Base-by-base conservation (phyloP, 1,140 invertebrate genomes). In the Drosophila trapezifrons region DNA sequence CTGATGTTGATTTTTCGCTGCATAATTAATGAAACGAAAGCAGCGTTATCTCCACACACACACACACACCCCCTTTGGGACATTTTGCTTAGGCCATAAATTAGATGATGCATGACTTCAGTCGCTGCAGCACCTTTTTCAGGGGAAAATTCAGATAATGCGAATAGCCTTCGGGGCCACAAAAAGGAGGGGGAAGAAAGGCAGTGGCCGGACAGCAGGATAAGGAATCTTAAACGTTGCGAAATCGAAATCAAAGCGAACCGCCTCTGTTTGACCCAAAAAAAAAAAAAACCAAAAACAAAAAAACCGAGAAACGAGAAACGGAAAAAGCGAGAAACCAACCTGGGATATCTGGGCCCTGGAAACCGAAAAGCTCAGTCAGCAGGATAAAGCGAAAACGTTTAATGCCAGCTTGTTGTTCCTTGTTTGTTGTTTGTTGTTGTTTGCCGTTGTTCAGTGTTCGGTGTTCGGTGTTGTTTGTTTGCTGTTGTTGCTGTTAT, bases 11-110 rank as follows among this genome's bases (percentile, higher is more conserved):
- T 80, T 85, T 69, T 76, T 76, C 32, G 49, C 64, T 67, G 78
- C 65, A 86, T 85, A 86, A 87, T 87, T 79, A 87, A 86, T 87
- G 81, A 67, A 77, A 85, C 73, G 64, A 86, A 80, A 67, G 67
- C 78, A 75, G 49, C 60, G 40, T 32, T 9, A 25, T 52, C 49
- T 52, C 12, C 1, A 5, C 0, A 8, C 17, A 52, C 29, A 37
- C 51, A 22, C 32, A 52, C 47, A 51, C 13, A 27, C 5, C 20
- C 40, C 20, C 62, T 18, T 40, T 27, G 54, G 32, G 29, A 35
- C 37, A 51, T 20, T 35, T 60, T 55, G 73, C 57, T 45, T 60
- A 27, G 56, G 47, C 54, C 65, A 77, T 70, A 70, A 77, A 70
- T 77, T 70, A 63, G 57, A 70, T 77, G 74, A 76, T 76, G 63